Base-by-base conservation (phyloP, 2,113 vertebrate species). In the Notechis scutatus region DNA sequence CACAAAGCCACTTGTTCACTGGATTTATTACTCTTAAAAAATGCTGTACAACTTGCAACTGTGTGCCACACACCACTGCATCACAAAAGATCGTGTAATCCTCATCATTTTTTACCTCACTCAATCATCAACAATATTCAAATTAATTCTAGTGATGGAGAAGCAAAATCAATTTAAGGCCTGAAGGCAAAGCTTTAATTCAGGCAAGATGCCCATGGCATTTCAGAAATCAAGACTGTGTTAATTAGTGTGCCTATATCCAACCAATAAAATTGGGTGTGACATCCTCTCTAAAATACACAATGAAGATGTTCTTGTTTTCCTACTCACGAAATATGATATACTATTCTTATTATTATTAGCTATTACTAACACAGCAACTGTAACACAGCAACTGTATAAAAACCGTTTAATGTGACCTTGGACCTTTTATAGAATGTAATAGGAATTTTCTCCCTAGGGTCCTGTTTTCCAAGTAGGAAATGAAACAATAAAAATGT, bases 401-500 rank as follows among this genome's bases (percentile, higher is more conserved):
- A 81, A 81, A 21, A 3, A 42, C 0, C 3, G 7, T 42, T 81
- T 81, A 42, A 81, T 42, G 74, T 21, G 34, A 39, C 18, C 11
- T 64, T 64, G 61, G 61, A 29, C 26, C 15, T 81, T 81, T 81
- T 42, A 42, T 81, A 81, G 74, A 81, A 81, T 39, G 18, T 20
- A 81, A 50, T 42, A 81, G 34, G 34, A 81, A 21, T 81, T 81
- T 42, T 42, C 34, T 81, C 34, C 7, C 34, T 81, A 81, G 3
- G 6, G 3, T 81, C 34, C 64, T 74, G 7, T 81, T 81, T 81
- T 20, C 18, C 34, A 81, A 81, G 42, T 81, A 55, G 54, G 29
- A 91, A 39, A 91, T 90, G 91, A 29, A 90, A 92, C 92, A 92
- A 91, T 91, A 69, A 92, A 94, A 92, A 34, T 24, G 29, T 0